Percentiles rank a stretch among this genome's conserved stretches.
phyloP scores from a whole-genome alignment of 2,888 invertebrate species.

The Nezara viridula region DNA sequence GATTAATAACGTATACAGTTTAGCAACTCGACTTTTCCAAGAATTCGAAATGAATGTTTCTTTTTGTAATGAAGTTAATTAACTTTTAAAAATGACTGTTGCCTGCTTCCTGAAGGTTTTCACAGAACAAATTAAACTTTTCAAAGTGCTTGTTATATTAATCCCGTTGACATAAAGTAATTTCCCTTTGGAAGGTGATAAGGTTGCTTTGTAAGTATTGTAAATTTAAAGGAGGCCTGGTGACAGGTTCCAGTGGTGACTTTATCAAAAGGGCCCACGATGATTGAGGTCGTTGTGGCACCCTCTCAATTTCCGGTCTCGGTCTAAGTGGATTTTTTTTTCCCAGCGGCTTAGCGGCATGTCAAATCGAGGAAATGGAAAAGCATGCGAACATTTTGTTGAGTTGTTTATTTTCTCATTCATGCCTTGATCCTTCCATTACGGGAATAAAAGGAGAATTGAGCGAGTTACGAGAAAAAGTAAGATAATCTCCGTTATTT shows the following conservation, averaged over 20 bases:
- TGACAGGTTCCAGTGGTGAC: constrained; percentile 15
- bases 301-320: constrained; percentile 43
- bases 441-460: too few relatives aligned
- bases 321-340: constrained; percentile 40
- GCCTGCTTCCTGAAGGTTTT: too few relatives aligned
- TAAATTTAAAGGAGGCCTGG: background rate
- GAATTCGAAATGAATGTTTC: too few relatives aligned
- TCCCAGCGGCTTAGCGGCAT: constrained; percentile 16
- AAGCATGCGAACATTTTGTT: constrained; percentile 4
- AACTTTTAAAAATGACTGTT: background rate
- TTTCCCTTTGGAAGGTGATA: constrained; percentile 36
- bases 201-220: constrained; percentile 32
- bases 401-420: constrained; percentile 33
- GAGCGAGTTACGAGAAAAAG: too few relatives aligned
- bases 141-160: background rate
- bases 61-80: too few relatives aligned
- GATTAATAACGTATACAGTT: too few relatives aligned
- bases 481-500: too few relatives aligned
- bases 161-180: constrained; percentile 14
- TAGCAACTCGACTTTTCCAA: too few relatives aligned
- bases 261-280: constrained; percentile 4
- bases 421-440: background rate
- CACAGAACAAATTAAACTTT: background rate
- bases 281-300: constrained; percentile 6
- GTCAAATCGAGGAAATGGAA: constrained; percentile 48